Evolutionary conservation across 2,113 vertebrate genomes (phyloP).

Genomic region (Rhinoderma darwinii): DNA sequence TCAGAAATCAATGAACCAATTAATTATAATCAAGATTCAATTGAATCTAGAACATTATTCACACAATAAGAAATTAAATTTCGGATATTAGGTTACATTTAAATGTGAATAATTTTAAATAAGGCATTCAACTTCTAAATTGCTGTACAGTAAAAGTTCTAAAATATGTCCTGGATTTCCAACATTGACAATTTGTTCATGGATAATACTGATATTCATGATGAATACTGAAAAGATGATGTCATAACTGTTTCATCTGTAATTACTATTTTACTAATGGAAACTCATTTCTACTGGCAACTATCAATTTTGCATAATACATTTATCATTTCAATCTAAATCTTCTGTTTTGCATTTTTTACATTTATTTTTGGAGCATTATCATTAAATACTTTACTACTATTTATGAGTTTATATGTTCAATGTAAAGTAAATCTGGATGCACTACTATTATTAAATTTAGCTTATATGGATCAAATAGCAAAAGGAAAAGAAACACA

Average conservation of each 20-base stretch:
- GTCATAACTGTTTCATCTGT: constrained; percentile 6
- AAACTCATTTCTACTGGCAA: neutral
- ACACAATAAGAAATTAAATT: constrained; percentile 27
- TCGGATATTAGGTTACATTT: neutral
- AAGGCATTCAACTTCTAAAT: constrained; percentile 19
- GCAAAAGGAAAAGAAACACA: neutral
- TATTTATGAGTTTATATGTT: neutral
- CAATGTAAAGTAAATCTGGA: neutral
- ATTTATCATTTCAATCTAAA: neutral
- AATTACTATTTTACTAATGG: neutral
- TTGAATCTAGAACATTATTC: neutral
- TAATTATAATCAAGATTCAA: constrained; percentile 32
- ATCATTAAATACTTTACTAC: neutral
- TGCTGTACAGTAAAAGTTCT: neutral
- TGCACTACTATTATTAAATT: neutral
- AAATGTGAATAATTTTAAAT: neutral
- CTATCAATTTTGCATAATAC: neutral
- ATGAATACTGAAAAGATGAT: neutral
- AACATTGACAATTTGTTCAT: neutral
- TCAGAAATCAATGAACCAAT: constrained; percentile 2
- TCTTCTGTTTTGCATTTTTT: neutral
- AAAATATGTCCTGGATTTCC: neutral
- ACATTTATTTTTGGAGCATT: neutral
- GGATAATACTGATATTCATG: neutral
- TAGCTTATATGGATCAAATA: neutral